Conservation (phyloP, 1,140 invertebrate genomes). For the Saccostrea echinata region DNA sequence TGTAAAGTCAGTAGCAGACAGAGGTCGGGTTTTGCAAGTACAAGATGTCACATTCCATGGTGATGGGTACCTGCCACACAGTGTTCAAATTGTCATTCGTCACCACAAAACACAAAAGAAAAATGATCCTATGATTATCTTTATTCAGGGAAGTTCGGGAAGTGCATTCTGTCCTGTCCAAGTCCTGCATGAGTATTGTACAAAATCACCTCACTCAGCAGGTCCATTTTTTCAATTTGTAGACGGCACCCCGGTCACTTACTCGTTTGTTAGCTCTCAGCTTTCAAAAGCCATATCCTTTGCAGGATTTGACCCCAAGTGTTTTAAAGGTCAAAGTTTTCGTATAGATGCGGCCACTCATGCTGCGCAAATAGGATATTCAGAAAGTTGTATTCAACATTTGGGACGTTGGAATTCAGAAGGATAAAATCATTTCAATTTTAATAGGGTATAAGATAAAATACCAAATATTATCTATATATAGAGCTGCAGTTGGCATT, state of each 20-base stretch:
- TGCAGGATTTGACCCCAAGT: not conserved
- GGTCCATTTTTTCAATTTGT: slow-evolving; percentile 28
- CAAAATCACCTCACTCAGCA: not conserved
- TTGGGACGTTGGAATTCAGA: slow-evolving; percentile 35
- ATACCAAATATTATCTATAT: no score
- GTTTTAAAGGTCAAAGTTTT: slow-evolving; percentile 46
- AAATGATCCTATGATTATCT: not conserved
- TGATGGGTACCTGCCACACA: not conserved
- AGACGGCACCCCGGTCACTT: slow-evolving; percentile 15
- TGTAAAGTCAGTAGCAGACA: not conserved
- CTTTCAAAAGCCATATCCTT: slow-evolving; percentile 4
- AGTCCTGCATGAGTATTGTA: not conserved
- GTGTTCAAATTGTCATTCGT: not conserved
- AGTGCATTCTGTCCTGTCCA: not conserved
- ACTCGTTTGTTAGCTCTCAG: slow-evolving; percentile 19
- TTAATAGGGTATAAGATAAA: not conserved
- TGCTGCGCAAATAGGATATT: slow-evolving; percentile 21
- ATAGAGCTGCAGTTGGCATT: no score
- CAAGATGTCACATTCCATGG: not conserved
- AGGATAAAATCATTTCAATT: slow-evolving; percentile 34
- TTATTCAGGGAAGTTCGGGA: not conserved
- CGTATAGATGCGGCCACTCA: not conserved
- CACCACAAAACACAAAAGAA: not conserved
- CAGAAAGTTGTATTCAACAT: slow-evolving; percentile 36
- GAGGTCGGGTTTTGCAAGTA: not conserved